Percentiles rank a stretch among this genome's conserved stretches.
Conservation (phyloP, 2,113 vertebrate species). For the Microcebus tavaratra region DNA sequence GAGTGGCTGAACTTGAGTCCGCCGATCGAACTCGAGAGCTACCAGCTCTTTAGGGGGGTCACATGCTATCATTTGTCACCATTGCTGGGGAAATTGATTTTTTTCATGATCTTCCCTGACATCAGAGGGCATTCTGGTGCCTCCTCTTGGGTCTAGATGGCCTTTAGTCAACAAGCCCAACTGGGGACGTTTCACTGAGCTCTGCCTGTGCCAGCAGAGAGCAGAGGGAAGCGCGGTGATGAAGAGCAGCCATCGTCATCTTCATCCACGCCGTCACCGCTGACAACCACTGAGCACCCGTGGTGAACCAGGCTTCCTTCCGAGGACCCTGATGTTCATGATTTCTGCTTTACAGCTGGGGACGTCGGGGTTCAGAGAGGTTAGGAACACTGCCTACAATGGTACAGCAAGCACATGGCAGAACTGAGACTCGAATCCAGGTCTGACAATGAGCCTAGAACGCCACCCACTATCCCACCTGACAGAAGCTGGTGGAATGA, state of each 20-base stretch:
- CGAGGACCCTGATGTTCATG: fast-evolving
- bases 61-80: neutral
- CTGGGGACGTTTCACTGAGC: neutral
- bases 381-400: neutral
- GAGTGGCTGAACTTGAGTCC: neutral
- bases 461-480: neutral
- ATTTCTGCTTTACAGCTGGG: neutral
- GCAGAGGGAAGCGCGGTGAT: neutral
- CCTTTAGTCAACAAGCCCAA: neutral
- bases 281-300: neutral
- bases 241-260: fast-evolving
- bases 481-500: neutral
- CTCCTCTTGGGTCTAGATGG: neutral
- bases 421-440: neutral
- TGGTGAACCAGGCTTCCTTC: neutral
- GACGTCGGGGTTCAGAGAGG: neutral
- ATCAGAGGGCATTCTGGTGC: neutral
- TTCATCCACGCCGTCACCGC: too few relatives aligned
- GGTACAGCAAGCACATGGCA: neutral
- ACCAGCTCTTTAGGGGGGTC: neutral
- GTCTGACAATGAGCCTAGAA: neutral
- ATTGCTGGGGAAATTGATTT: neutral
- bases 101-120: neutral
- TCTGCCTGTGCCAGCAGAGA: neutral
- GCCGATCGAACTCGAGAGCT: neutral